Evolutionary conservation across 2,888 invertebrate species (phyloP).

Genomic region (Argyra leucocephala): DNA sequence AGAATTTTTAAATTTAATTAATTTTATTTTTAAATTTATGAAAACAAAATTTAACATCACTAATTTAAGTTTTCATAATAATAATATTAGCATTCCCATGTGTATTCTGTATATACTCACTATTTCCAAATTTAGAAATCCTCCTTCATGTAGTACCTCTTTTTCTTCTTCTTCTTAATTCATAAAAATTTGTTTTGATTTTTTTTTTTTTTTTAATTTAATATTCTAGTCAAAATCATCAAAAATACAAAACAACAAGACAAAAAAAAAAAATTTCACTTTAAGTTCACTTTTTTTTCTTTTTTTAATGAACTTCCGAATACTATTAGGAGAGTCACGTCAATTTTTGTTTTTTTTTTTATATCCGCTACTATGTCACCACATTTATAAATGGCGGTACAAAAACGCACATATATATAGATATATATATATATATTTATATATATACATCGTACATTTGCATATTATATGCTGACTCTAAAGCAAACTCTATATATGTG

Average conservation of each 20-base stretch:
- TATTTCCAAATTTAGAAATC: too few species aligned
- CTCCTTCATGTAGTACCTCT: too few species aligned
- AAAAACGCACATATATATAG: background rate
- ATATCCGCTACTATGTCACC: background rate
- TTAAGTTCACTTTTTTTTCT: background rate
- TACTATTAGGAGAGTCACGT: background rate
- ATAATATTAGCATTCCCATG: too few species aligned
- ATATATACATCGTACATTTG: background rate
- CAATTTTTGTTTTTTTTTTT: too few species aligned
- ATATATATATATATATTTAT: background rate
- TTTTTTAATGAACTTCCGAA: conserved; percentile 1
- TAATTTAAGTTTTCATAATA: too few species aligned
- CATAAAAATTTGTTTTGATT: too few species aligned
- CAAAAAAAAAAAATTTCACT: background rate
- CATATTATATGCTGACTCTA: too few species aligned
- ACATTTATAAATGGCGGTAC: background rate
- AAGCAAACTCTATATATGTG: background rate
- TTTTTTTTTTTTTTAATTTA: background rate
- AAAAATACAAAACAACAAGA: background rate
- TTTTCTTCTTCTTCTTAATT: too few species aligned
- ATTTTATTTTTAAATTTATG: too few species aligned
- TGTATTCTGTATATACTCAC: too few species aligned
- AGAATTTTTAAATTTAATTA: too few species aligned
- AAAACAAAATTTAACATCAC: too few species aligned
- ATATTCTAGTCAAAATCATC: conserved; percentile 1